These are phyloP conservation scores for Petromus typicus DNA, from an alignment of 2,113 vertebrate genomes.

Conservation along the genomic window DNA sequence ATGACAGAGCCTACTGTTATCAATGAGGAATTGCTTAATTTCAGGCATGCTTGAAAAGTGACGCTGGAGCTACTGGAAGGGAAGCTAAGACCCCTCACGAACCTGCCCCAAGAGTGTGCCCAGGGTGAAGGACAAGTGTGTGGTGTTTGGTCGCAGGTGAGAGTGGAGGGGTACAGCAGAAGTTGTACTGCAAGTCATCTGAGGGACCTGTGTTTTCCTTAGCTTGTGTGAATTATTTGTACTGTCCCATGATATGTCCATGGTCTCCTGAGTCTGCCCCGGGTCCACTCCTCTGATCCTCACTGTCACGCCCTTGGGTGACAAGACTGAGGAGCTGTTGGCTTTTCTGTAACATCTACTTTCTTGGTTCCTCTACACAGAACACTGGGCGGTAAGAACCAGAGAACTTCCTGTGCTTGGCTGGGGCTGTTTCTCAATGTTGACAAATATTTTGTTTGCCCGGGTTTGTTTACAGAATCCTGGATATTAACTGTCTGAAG, in stretches of 20 bases:
- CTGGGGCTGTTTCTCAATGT: conserved; percentile 73
- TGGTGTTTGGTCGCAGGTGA: neutral
- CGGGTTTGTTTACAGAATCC: conserved; percentile 31
- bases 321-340: neutral
- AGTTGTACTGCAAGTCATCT: neutral
- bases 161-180: neutral
- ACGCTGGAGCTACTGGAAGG: neutral
- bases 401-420: neutral
- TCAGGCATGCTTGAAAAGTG: neutral
- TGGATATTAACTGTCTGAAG: neutral
- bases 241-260: neutral
- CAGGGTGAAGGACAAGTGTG: neutral
- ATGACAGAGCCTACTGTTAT: neutral
- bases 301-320: neutral
- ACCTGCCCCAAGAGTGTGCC: neutral
- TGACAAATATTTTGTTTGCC: conserved; percentile 66
- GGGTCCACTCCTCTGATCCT: neutral
- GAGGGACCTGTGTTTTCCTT: neutral
- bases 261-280: neutral
- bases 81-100: neutral
- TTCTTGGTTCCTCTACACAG: neutral
- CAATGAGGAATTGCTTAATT: neutral
- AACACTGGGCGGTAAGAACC: neutral
- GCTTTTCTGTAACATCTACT: neutral
- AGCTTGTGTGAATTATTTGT: neutral